Percentiles rank a stretch among this genome's conserved stretches.
Evolutionary conservation across 2,888 invertebrate species (phyloP).

Genomic region (Nymphalis urticae): DNA sequence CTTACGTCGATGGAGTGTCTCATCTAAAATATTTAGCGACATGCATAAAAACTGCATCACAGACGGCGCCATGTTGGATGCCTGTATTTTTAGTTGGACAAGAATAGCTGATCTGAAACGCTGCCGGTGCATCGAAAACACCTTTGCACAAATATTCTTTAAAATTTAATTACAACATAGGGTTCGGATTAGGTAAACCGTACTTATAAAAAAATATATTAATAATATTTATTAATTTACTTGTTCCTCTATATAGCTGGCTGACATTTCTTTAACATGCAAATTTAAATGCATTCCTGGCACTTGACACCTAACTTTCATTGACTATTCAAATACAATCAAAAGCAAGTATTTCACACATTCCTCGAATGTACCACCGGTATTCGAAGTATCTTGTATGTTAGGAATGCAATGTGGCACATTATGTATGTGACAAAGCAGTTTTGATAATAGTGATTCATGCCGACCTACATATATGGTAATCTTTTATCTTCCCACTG

Average conservation of each 20-base stretch:
- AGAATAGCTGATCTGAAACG: conserved; percentile 67
- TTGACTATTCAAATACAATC: conserved; percentile 28
- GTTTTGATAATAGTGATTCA: conserved; percentile 20
- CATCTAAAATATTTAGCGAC: conserved; percentile 54
- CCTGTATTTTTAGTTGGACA: conserved; percentile 67
- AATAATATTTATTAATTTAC: background rate
- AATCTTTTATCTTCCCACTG: conserved; percentile 16
- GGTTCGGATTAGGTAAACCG: no score
- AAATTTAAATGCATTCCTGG: conserved; percentile 24
- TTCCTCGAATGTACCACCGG: conserved; percentile 22
- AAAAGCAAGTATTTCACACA: conserved; percentile 26
- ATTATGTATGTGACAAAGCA: conserved; percentile 18
- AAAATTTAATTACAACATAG: background rate
- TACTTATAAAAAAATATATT: background rate
- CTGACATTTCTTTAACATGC: conserved; percentile 16
- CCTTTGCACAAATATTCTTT: conserved; percentile 36
- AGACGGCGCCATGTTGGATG: conserved; percentile 51
- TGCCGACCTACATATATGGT: conserved; percentile 16
- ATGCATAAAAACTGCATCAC: conserved; percentile 72
- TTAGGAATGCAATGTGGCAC: conserved; percentile 12
- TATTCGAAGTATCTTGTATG: conserved; percentile 23
- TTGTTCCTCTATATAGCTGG: background rate
- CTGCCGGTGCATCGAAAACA: conserved; percentile 56
- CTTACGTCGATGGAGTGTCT: conserved; percentile 26
- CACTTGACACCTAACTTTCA: conserved; percentile 24